Base-by-base conservation (phyloP, 2,113 vertebrate species). In the Tetrax tetrax region DNA sequence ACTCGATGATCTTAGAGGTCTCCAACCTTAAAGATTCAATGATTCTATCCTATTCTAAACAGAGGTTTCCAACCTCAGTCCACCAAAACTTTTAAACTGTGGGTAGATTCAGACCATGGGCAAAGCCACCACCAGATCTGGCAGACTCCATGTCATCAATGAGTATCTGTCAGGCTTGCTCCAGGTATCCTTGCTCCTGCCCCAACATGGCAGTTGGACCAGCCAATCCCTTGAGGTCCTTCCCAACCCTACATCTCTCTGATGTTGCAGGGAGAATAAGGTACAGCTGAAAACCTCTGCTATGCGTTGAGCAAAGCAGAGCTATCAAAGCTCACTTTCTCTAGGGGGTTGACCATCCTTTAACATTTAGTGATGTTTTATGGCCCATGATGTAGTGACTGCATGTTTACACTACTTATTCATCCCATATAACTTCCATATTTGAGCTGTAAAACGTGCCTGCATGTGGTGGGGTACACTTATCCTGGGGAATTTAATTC, bases 401-500 rank as follows among this genome's bases (percentile, higher is more conserved):
- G 29, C 12, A 7, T 56, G 43, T 29, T 91, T 81, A 7, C 50
- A 6, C 76, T 93, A 65, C 10, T 50, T 64, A 5, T 64, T 70
- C 20, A 43, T 17, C 23, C 17, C 48, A 0, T 25, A 17, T 53
- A 5, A 8, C 22, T 82, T 82, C 10, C 8, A 7, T 74, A 31
- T 54, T 70, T 64, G 38, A 48, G 37, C 27, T 48, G 23, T 70
- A 47, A 60, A 61, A n/a, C 51, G 3, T 45, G 8, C 5, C 3
- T 24, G 33, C 6, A 8, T 0, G 1, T 9, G 4, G 33, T 81
- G n/a, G 10, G 27, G 6, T 70, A 43, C n/a, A 2, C 7, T n/a
- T 20, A 22, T 65, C 29, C 51, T 7, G 19, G 31, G 23, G 27
- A 70, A n/a, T 28, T 77, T 89, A 43, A 78, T 18, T 72, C 27